phyloP scores from a whole-genome alignment of 2,888 invertebrate genomes.

The Leptogaster cylindrica region DNA sequence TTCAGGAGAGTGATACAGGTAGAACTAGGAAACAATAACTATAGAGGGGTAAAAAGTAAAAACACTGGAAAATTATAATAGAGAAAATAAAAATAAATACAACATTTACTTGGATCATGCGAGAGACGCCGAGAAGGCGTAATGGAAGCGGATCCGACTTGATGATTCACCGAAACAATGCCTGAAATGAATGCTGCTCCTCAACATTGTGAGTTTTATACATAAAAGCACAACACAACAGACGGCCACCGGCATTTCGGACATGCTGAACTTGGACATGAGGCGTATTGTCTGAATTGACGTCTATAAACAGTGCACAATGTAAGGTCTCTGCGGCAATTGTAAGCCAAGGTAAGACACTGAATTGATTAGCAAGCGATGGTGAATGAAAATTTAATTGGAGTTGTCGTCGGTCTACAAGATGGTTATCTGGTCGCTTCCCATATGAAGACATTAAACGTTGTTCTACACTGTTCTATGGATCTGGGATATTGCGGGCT shows the following conservation, averaged over 20 bases:
- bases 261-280: conserved; percentile 19
- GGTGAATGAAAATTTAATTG: conserved; percentile 39
- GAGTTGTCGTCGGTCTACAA: conserved; percentile 29
- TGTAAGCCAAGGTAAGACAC: conserved; percentile 43
- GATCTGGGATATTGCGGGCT: no score
- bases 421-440: neutral
- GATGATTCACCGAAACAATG: conserved; percentile 6
- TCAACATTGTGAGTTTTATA: neutral
- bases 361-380: conserved; percentile 14
- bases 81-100: no score
- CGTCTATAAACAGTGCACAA: conserved; percentile 31
- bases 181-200: no score
- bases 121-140: no score
- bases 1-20: neutral
- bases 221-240: no score
- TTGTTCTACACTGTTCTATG: no score
- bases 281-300: conserved; percentile 20
- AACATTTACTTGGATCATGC: no score
- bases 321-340: conserved; percentile 37
- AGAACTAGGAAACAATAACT: neutral
- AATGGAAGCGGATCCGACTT: neutral
- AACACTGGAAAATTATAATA: neutral
- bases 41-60: neutral
- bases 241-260: conserved; percentile 14
- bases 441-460: conserved; percentile 15